Base-by-base conservation (phyloP, 2,797 vertebrate species). In the Momotus momota region DNA sequence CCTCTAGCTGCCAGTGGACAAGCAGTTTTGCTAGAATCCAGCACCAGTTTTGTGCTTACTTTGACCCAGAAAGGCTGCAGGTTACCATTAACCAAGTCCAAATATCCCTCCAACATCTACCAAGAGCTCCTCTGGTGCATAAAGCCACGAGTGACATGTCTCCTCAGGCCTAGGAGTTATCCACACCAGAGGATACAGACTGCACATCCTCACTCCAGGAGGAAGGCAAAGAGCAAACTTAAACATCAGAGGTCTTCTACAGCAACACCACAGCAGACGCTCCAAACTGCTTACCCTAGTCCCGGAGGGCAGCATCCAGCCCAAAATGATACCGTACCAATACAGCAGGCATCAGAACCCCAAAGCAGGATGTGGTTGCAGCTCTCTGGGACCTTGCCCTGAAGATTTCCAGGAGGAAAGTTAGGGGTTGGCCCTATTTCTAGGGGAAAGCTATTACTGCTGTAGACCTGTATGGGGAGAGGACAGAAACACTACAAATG, bases 401-500 rank as follows among this genome's bases (percentile, higher is more conserved):
- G 23, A 17, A 81, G 29, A 35, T 31, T 41, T 66, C 35, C 25
- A 38, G 52, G 27, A 84, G 8, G 40, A 60, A 58, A 25, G 3
- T 2, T 58, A 26, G 4, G 9, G 11, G 40, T 7, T 17, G 10
- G 3, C 25, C 17, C 18, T 4, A 5, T 70, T 88, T 67, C 74
- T 46, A 52, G 41, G 18, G 11, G 16, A 41, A 35, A 79, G 9
- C 25, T 54, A 41, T 64, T 27, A 20, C 45, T 85, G 72, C 46
- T 52, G 14, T 31, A 45, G 41, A n/a, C 7, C 1, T 38, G 18
- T 0, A 0, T 40, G 71, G 48, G 51, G 33, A 84, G 45, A 48
- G 51, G 21, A 26, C 66, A 94, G 87, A 64, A 72, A 27, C 1
- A 1, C 80, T 88, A 89, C 51, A 95, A 73, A 84, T 91, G 74